These are phyloP conservation scores for Mungos mungo DNA, from an alignment of 2,113 vertebrate species.

Conservation along the genomic window DNA sequence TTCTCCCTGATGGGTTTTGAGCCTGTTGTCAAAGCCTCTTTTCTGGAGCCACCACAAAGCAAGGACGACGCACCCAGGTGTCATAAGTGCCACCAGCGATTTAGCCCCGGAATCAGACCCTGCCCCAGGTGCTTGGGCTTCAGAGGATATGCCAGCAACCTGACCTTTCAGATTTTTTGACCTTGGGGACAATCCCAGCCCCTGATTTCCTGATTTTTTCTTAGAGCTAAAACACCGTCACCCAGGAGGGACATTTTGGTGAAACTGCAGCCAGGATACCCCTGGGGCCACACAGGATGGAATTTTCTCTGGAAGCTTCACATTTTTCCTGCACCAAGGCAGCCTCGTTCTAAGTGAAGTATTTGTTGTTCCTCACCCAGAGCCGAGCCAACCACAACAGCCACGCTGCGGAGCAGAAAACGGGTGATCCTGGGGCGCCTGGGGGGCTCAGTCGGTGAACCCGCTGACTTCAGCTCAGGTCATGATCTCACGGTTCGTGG, in stretches of 20 bases:
- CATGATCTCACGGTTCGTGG: too few relatives aligned
- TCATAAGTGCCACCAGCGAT: background rate
- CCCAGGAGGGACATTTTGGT: background rate
- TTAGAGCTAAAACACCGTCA: background rate
- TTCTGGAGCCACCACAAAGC: background rate
- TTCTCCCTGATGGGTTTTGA: background rate
- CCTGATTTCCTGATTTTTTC: background rate
- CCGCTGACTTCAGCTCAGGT: too few relatives aligned
- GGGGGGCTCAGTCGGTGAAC: too few relatives aligned
- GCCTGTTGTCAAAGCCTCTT: background rate
- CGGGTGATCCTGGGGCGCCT: too few relatives aligned
- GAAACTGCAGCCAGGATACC: background rate
- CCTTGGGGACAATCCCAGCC: background rate
- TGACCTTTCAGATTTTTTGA: background rate
- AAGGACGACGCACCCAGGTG: accelerated
- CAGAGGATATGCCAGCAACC: background rate
- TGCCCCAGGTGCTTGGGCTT: accelerated
- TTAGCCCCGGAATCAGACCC: background rate
- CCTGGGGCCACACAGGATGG: background rate
- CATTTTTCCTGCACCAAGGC: background rate
- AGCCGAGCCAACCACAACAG: slow-evolving; percentile 1
- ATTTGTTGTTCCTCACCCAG: background rate
- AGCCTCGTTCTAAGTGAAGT: background rate
- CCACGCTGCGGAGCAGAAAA: background rate
- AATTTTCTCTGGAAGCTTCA: slow-evolving; percentile 46